Evolutionary conservation across 2,113 vertebrate genomes (phyloP).

Genomic region (Gobius niger): DNA sequence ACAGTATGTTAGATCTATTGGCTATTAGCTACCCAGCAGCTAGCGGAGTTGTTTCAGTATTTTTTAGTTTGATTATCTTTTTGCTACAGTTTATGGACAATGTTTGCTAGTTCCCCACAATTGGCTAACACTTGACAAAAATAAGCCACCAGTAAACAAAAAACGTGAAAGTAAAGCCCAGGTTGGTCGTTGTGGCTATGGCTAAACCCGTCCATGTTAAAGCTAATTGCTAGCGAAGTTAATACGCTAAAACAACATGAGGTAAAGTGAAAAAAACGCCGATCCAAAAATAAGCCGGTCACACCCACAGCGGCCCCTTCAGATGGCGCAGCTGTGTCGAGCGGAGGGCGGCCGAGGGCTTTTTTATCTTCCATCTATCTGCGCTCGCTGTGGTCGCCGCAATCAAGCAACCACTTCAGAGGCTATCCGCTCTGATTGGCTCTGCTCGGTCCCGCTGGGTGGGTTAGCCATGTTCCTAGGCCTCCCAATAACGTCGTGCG

Average conservation of each 20-base stretch:
- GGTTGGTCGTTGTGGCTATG: not conserved
- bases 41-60: too few species aligned
- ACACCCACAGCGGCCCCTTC: slow-evolving; percentile 43
- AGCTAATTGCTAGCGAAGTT: slow-evolving; percentile 71
- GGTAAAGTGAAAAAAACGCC: slow-evolving; percentile 47
- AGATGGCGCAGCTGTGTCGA: slow-evolving; percentile 45
- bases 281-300: slow-evolving; percentile 67
- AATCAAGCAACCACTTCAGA: slow-evolving; percentile 62
- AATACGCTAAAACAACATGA: slow-evolving; percentile 47
- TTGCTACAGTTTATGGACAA: too few species aligned
- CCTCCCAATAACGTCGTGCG: slow-evolving; percentile 26
- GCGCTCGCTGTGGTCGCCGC: slow-evolving; percentile 30
- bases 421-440: slow-evolving; percentile 51
- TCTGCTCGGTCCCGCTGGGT: slow-evolving; percentile 36
- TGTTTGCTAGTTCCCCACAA: too few species aligned
- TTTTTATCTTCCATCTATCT: slow-evolving; percentile 42
- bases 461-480: slow-evolving; percentile 29
- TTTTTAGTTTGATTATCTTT: too few species aligned
- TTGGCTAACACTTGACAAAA: too few species aligned
- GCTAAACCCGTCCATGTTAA: slow-evolving; percentile 77
- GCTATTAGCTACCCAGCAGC: too few species aligned
- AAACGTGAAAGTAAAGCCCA: too few species aligned
- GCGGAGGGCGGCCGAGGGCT: slow-evolving; percentile 25
- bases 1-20: too few species aligned
- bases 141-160: too few species aligned